Base-by-base conservation (phyloP, 2,888 invertebrate species). In the Dioctria rufipes region DNA sequence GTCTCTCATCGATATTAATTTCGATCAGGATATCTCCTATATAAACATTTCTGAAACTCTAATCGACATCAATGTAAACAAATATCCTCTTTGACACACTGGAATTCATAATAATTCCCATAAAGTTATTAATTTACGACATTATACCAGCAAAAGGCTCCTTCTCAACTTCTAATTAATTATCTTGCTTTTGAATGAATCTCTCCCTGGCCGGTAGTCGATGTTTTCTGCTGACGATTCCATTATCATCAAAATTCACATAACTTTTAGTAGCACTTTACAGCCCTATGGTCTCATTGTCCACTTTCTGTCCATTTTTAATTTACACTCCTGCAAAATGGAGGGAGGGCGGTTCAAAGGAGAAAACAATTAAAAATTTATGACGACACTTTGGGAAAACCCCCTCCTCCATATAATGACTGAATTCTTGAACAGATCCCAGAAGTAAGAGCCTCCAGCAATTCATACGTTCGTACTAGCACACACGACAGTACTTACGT, bases 71-170 rank as follows among this genome's bases (percentile, higher is more conserved):
- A 25, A 25, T 25, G 5, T 46, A 46, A 46, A 6, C 2, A 46
- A 5, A 46, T 2, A 46, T 6, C 9, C 54, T n/a, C 54, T 54
- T 54, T 11, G 11, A 8, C 4, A 54, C 11, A 11, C 11, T 54
- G 25, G 6, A 6, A 54, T n/a, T 39, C 69, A 37, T 25, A n/a
- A 49, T 43, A 69, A 39, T 69, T 69, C 49, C 51, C 69, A 69
- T 69, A 49, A 69, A 69, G 69, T 69, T 69, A 69, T 69, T 69
- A 69, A 51, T 69, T 69, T 69, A 69, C 51, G 37, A 51, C 49
- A 39, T 43, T 69, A 65, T 65, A 37, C 25, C 69, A 37, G 25
- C 25, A 25, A 46, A 46, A 6, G 46, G 5, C 54, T 6, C 54
- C 54, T 54, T 67, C 65, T 37, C 69, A 25, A 51, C 51, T 37